phyloP scores from a whole-genome alignment of 2,888 invertebrate species.

The Pristionchus maxplancki region DNA sequence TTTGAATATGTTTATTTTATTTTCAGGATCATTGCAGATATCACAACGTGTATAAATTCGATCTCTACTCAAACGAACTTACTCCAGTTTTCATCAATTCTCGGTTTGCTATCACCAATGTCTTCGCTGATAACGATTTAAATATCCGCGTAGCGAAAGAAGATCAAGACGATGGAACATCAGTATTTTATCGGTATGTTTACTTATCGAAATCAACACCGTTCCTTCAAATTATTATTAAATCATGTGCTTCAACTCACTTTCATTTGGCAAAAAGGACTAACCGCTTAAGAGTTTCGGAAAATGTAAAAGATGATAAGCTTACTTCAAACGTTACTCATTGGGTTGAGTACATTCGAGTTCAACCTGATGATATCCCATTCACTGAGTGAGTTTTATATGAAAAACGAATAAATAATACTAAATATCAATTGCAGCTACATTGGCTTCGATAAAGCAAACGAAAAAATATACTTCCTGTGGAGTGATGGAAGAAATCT shows the following conservation, averaged over 20 bases:
- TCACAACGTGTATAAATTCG: neutral
- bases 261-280: no score
- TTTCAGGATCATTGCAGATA: neutral
- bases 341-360: neutral
- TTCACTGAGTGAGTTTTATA: neutral
- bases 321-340: neutral
- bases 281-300: neutral
- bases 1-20: neutral
- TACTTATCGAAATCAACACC: neutral
- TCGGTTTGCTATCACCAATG: neutral
- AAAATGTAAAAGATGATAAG: neutral
- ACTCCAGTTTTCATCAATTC: neutral
- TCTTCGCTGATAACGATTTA: neutral
- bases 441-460: slow-evolving; percentile 70
- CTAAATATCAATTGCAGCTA: slow-evolving; percentile 59
- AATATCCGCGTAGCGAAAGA: neutral
- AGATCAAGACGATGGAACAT: neutral
- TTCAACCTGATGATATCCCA: neutral
- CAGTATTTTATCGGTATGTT: neutral
- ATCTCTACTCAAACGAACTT: neutral
- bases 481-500: slow-evolving; percentile 72
- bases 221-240: neutral
- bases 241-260: neutral
- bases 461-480: slow-evolving; percentile 73
- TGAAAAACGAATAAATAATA: no score